Base-by-base conservation (phyloP, 1,140 invertebrate genomes). In the Agrypnia vestita region DNA sequence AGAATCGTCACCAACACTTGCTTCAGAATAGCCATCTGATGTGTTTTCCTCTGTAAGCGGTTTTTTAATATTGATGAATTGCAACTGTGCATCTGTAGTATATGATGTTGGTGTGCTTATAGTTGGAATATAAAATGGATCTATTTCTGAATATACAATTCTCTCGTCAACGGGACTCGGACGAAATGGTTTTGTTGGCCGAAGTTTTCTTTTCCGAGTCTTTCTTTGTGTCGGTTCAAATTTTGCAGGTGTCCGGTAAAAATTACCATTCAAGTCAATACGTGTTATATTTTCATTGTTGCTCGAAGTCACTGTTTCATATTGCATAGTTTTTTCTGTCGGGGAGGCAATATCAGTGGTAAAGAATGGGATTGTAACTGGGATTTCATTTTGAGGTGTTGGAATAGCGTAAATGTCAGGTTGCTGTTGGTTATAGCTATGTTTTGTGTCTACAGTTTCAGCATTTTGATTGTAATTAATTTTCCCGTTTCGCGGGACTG, bases 61-160 rank as follows among this genome's bases (percentile, higher is more conserved):
- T 15, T 71, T 71, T 21, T 53, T 71, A 46, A 71, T 25, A 21
- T 71, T 71, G 3, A 71, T 71, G 21, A 67, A 25, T 44, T 69
- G 15, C 17, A 74, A 62, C 61, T 82, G 77, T n/a, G 76, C 59
- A 49, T 73, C 62, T 12, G 78, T 78, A 19, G 76, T 78, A 19
- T 77, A 76, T 9, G 78, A 64, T 46, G 53, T 69, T 12, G 81
- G 75, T 9, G 78, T 82, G 19, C 69, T 78, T 10, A 76, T 21
- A 4, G 81, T 82, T 9, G 81, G 69, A 46, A 81, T 75, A 83
- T 88, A 88, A 21, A 88, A 69, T 6, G 87, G 87, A 86, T 88
- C 87, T 8, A 85, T 84, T 74, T 88, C 87, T 0, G 87, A 88
- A 77, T 86, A 88, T 13, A 83, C 85, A 84, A 7, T 85, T 67